Evolutionary conservation across 2,797 vertebrate species (phyloP), one percentile per base, ranked within the genome.

Genomic region (Meda fulgida): DNA sequence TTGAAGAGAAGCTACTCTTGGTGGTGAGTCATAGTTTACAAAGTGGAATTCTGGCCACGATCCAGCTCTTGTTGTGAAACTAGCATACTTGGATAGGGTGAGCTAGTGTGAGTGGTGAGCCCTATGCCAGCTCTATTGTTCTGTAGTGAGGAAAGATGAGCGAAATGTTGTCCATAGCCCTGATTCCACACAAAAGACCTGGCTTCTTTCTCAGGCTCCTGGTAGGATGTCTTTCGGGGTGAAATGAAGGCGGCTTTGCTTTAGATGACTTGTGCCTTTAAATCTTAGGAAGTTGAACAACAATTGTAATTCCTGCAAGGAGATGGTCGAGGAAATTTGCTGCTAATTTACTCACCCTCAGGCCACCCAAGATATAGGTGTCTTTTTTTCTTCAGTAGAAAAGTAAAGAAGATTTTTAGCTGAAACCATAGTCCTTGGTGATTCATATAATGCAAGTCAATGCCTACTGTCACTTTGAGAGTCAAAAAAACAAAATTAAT

Each of bases 31-130:
- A 79, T 73, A 79, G 66, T 73, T 83, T 81, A 86, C 75, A 73
- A 71, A 84, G 86, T 73, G 29, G 40, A 58, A 48, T 26, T 18
- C 60, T 81, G 78, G 86, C 72, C 11, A 29, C 1, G 21, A 11
- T 84, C 83, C 87, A 84, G 60, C 48, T 18, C 58, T 48, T 75
- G 76, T 84, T 90, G 84, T 86, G 76, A 88, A 80, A 79, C 65
- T 40, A 66, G 76, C 7, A 58, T 60, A 81, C 80, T 31, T n/a
- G 21, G 78, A 72, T 83, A 73, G 65, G 40, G 71, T 80, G 71
- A 60, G 55, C 66, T 81, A 73, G 66, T 65, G 71, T 84, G 71
- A 60, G 55, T 14, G 60, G 26, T 60, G 81, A 79, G 85, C 78
- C 53, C 38, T 19, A 46, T 76, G 81, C 69, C 78, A 81, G 76